Evolutionary conservation across 2,888 invertebrate species (phyloP).

Genomic region (Aporophyla nigra): DNA sequence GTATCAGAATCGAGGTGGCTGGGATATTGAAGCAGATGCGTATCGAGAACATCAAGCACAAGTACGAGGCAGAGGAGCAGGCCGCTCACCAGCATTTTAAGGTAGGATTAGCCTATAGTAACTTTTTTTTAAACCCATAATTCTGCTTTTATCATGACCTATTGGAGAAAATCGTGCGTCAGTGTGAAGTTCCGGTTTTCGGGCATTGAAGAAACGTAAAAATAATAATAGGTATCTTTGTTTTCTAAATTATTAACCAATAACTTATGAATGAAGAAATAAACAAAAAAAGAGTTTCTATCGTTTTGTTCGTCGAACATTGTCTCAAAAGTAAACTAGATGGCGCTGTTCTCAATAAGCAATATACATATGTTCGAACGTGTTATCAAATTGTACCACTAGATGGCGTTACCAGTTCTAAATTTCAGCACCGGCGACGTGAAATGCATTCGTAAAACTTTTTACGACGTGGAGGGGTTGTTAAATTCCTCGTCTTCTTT

Average conservation of each 20-base stretch:
- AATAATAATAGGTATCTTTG: not conserved
- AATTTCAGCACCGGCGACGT: conserved; percentile 35
- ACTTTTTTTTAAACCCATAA: no score
- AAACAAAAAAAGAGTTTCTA: accelerated
- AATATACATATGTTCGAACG: not conserved
- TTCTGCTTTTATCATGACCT: not conserved
- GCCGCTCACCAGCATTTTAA: conserved; percentile 97
- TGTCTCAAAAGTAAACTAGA: conserved; percentile 24
- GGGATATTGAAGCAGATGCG: conserved; percentile 95
- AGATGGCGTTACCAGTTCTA: conserved; percentile 74
- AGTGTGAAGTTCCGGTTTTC: not conserved
- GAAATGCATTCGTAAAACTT: conserved; percentile 47
- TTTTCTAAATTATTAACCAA: accelerated
- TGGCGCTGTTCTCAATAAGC: conserved; percentile 48
- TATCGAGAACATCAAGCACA: conserved; percentile 95
- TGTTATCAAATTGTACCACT: conserved; percentile 19
- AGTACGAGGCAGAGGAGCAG: conserved; percentile 96
- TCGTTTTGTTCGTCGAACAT: accelerated
- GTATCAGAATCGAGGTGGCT: conserved; percentile 95
- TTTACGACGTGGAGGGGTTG: conserved; percentile 50
- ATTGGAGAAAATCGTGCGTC: not conserved
- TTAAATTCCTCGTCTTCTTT: conserved; percentile 34
- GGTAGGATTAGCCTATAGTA: conserved; percentile 84
- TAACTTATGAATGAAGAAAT: not conserved
- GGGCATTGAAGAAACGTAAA: accelerated